Percentiles rank a stretch among this genome's conserved stretches.
Conservation (phyloP, 2,888 invertebrate genomes). For the Callyntrura sp. region DNA sequence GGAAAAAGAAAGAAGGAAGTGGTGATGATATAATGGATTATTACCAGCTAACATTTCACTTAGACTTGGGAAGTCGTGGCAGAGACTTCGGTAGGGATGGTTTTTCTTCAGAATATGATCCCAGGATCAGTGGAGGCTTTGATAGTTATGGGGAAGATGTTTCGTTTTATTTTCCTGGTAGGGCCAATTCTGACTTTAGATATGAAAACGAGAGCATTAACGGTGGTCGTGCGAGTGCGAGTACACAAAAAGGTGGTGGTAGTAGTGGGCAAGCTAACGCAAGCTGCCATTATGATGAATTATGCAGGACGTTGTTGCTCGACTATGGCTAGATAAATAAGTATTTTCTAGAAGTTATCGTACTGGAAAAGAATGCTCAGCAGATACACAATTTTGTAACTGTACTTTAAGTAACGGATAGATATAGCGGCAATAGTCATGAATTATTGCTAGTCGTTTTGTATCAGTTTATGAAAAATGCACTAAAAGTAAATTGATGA, state of each 20-base stretch:
- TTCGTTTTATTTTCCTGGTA: conserved; percentile 57
- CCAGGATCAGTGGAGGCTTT: conserved; percentile 72
- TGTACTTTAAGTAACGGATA: not conserved
- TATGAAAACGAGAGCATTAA: conserved; percentile 18
- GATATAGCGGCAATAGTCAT: not conserved
- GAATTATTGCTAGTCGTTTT: conserved; percentile 24
- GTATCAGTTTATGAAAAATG: conserved; percentile 31
- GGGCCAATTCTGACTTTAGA: not conserved
- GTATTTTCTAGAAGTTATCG: not conserved
- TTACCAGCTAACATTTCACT: conserved; percentile 74
- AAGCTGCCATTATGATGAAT: conserved; percentile 72
- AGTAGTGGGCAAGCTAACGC: conserved; percentile 21
- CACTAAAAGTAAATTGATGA: conserved; percentile 37
- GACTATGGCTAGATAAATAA: conserved; percentile 55
- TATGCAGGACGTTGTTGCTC: conserved; percentile 70
- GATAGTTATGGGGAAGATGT: conserved; percentile 73
- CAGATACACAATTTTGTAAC: conserved; percentile 11
- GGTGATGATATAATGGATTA: conserved; percentile 71
- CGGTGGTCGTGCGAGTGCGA: not conserved
- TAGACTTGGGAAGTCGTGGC: conserved; percentile 48
- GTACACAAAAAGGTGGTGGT: conserved; percentile 36
- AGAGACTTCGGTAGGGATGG: not conserved
- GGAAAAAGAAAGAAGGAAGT: conserved; percentile 60
- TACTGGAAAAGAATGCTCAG: conserved; percentile 19
- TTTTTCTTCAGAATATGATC: conserved; percentile 55